Evolutionary conservation across 2,888 invertebrate genomes (phyloP).

Genomic region (Pinctada fucata): DNA sequence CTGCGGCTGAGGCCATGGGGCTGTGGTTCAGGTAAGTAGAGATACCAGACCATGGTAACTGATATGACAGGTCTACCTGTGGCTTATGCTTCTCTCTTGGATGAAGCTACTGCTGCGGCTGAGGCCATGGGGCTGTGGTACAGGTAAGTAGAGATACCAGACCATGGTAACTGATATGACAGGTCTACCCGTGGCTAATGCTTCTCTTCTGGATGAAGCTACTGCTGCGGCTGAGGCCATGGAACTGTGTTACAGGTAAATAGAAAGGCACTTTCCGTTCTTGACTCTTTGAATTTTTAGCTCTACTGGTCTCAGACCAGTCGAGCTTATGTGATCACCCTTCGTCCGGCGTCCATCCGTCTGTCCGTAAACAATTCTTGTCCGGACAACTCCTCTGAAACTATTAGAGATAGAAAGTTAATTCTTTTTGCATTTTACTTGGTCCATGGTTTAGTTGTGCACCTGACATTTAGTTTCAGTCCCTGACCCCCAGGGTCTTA

Average conservation of each 20-base stretch:
- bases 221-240: constrained; percentile 99
- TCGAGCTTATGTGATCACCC: too few relatives aligned
- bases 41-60: constrained; percentile 98
- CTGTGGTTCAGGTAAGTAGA: constrained; percentile 88
- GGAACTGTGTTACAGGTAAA: constrained; percentile 89
- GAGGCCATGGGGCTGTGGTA: constrained; percentile 95
- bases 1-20: constrained; percentile 97
- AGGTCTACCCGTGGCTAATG: constrained; percentile 96
- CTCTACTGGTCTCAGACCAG: too few relatives aligned
- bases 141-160: constrained; percentile 92
- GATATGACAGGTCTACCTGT: constrained; percentile 97
- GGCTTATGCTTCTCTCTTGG: constrained; percentile 96
- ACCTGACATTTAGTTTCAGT: too few relatives aligned
- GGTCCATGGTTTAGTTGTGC: too few relatives aligned
- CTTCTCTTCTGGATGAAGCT: constrained; percentile 95
- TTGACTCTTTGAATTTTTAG: too few relatives aligned
- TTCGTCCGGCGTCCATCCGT: too few relatives aligned
- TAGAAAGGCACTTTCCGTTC: too few relatives aligned
- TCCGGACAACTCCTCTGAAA: too few relatives aligned
- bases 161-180: constrained; percentile 97
- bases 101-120: constrained; percentile 98
- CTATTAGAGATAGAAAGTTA: too few relatives aligned
- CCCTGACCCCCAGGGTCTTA: too few relatives aligned
- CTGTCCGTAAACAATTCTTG: too few relatives aligned
- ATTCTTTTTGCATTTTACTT: too few relatives aligned